Evolutionary conservation across 2,888 invertebrate genomes (phyloP), one percentile per base, ranked within the genome.

Genomic region (Tethea ocularis): DNA sequence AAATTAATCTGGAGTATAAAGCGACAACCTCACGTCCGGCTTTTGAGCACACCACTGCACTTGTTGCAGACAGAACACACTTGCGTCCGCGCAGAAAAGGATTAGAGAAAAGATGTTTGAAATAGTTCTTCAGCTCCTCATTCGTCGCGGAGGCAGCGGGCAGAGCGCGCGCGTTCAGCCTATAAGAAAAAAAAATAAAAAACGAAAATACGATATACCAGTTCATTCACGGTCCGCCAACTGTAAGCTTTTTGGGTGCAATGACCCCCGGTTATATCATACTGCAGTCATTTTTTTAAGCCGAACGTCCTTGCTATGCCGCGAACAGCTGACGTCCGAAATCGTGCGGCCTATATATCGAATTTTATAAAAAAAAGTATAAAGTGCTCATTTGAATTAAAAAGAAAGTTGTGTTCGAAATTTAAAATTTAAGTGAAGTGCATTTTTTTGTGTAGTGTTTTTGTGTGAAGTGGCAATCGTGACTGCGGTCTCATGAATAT

Each of bases 101-200:
- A 88, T 89, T 89, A 89, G 89, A 89, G 89, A 87, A 88, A 88
- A 90, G 86, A 89, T 89, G 82, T 87, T 91, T 91, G 91, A 88
- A 91, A 91, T 89, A 91, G 89, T 91, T 91, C 89, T 90, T 82
- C 73, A 83, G 68, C 86, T 87, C 85, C 86, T 89, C 92, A 93
- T 91, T 93, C 91, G 92, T 79, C 76, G 89, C 80, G 77, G 84
- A 80, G 92, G 78, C 72, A 78, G 86, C 89, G 86, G 74, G 74
- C 79, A 63, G 88, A 78, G 86, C 90, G 90, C 89, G 86, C 91
- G 90, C 84, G 78, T 74, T 71, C 65, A 23, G 60, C 55, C 60
- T 66, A 68, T 69, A 67, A 64, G 69, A 74, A 65, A 74, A 72
- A 70, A 69, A 66, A 61, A n/a, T 51, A 68, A 71, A 74, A 73